Base-by-base conservation (phyloP, 2,888 invertebrate species). In the Eupeodes latifasciatus region DNA sequence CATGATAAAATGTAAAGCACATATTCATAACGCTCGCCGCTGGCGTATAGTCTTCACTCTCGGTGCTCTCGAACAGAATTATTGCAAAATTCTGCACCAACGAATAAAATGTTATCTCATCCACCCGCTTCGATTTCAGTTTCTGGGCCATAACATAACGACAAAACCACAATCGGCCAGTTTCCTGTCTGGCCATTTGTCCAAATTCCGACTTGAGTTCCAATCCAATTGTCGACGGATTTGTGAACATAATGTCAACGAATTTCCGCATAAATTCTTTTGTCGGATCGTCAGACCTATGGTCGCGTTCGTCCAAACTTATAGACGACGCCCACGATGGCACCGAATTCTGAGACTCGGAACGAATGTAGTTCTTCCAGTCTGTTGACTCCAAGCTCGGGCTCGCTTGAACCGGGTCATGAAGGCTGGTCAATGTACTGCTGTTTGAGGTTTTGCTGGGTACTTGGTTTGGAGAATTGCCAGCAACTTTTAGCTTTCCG, bases 21-120 rank as follows among this genome's bases (percentile, higher is more conserved):
- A 96, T 95, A 91, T 96, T 96, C 96, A 96, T 96, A 36, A 96
- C 94, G 74, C 95, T 95, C 90, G 96, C 96, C 27, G 96, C 96
- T 4, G 96, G 96, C 5, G 95, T 95, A 90, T 95, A 96, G 91
- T 96, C 96, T 90, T 96, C 96, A 9, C 95, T 95, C 91, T 96
- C 96, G 82, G 95, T 94, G 90, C 96, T 96, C 92, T 96, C 96
- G 91, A 96, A 96, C 75, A 96, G 93, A 14, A 95, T 95, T 34
- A 96, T 95, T 0, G 96, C 96, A 91, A 96, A 96, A 92, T 96
- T 95, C 92, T 96, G 96, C 12, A 96, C 95, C 88, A 96, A 93
- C 2, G 95, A 95, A 92, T 95, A 96, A 92, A 96, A 96, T 3
- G 96, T 95, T 66, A 95, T 94, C 91, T 96, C 96, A 40, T 95